Conservation (phyloP, 1,140 invertebrate species). For the Formica selysi region DNA sequence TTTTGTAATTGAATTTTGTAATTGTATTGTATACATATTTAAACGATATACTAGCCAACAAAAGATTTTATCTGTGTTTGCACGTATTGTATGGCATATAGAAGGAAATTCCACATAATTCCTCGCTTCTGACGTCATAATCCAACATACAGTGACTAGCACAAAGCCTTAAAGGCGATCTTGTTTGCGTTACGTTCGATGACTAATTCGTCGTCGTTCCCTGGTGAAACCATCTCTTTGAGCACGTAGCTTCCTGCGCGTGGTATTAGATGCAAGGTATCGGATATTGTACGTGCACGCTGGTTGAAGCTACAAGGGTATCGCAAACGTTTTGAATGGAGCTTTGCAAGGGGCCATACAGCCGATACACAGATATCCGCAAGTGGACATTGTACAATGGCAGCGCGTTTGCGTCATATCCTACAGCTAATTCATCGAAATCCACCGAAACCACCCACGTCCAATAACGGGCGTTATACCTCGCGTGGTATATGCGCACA, state of each 20-base stretch:
- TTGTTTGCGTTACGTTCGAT: background rate
- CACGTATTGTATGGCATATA: background rate
- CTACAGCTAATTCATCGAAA: constrained; percentile 65
- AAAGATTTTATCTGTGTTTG: background rate
- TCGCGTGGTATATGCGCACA: background rate
- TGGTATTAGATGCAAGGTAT: constrained; percentile 55
- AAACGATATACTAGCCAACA: background rate
- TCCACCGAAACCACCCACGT: constrained; percentile 4
- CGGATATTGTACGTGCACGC: constrained; percentile 24
- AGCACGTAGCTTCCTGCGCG: constrained; percentile 44
- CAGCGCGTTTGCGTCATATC: constrained; percentile 42
- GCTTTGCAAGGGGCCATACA: constrained; percentile 27
- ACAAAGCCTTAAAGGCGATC: constrained; percentile 43
- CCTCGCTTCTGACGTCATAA: background rate
- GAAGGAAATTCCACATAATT: constrained; percentile 9
- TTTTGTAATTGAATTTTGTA: background rate
- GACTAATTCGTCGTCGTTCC: constrained; percentile 13
- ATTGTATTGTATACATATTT: background rate
- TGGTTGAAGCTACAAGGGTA: constrained; percentile 31
- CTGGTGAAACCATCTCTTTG: constrained; percentile 38
- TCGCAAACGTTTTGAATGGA: constrained; percentile 61
- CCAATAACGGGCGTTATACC: constrained; percentile 31
- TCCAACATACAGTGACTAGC: background rate
- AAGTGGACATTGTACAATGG: constrained; percentile 48
- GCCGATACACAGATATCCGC: constrained; percentile 37